These are phyloP conservation scores for Agelaius tricolor DNA, from an alignment of 2,113 vertebrate species.

Conservation along the genomic window DNA sequence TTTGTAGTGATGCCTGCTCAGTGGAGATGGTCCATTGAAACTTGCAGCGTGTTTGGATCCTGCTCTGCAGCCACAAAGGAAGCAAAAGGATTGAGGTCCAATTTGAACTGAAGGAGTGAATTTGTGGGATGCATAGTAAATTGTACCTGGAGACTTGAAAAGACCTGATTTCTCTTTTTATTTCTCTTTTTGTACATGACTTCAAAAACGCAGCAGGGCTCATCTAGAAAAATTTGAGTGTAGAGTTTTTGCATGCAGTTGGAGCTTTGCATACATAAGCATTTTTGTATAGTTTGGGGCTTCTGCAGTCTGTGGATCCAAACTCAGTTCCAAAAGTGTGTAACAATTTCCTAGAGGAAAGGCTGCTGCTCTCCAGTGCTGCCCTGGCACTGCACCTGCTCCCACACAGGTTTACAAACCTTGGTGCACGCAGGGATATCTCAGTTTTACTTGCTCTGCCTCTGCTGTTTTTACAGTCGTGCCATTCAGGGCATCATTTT, in stretches of 20 bases:
- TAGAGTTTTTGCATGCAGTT: not conserved
- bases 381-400: not conserved
- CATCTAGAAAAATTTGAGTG: not conserved
- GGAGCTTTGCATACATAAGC: not conserved
- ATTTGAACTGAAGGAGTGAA: not conserved
- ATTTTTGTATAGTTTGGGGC: not conserved
- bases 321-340: not conserved
- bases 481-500: constrained; percentile 3
- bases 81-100: not conserved
- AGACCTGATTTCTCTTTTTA: not conserved
- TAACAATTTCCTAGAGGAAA: not conserved
- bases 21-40: not conserved
- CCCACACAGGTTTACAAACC: not conserved
- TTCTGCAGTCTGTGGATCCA: not conserved
- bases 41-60: not conserved
- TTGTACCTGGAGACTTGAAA: constrained; percentile 6
- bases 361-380: not conserved
- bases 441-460: not conserved
- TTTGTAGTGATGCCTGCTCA: constrained; percentile 28
- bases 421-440: not conserved
- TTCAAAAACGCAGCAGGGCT: not conserved
- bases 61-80: not conserved
- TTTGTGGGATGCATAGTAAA: not conserved
- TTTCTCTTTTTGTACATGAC: not conserved
- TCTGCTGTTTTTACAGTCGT: constrained; percentile 44